Evolutionary conservation across 2,888 invertebrate species (phyloP).

Genomic region (Listrodromus nycthemerus): DNA sequence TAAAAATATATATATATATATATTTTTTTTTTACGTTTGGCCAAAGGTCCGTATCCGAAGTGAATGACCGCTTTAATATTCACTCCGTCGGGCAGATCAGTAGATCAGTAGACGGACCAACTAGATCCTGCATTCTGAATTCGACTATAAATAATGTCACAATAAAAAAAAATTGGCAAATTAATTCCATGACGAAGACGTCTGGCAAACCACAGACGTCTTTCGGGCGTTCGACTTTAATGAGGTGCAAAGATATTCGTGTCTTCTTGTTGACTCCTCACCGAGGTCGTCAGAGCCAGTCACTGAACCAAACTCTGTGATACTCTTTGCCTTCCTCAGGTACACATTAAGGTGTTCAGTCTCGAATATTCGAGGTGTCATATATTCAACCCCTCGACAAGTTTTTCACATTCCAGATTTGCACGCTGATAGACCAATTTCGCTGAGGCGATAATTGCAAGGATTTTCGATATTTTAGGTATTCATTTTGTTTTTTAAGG

Average conservation of each 20-base stretch:
- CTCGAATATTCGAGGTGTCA: neutral
- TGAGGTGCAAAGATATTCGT: neutral
- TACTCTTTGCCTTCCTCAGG: neutral
- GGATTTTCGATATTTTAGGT: neutral
- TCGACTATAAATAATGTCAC: neutral
- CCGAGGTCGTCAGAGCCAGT: constrained; percentile 19
- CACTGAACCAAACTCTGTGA: constrained; percentile 13
- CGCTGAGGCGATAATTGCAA: neutral
- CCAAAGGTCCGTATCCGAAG: neutral
- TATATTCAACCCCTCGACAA: neutral
- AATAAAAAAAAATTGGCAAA: neutral
- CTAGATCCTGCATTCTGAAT: neutral
- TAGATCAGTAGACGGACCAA: neutral
- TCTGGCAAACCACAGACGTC: neutral
- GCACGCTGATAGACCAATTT: too few species aligned
- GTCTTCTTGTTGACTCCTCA: constrained; percentile 17
- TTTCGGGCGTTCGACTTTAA: neutral
- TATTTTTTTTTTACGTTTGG: neutral
- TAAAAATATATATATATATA: too few species aligned
- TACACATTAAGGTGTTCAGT: neutral
- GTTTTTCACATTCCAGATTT: neutral
- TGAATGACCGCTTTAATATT: neutral
- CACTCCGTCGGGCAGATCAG: neutral
- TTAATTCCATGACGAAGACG: neutral
- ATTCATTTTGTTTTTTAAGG: neutral